Conservation (phyloP, 2,888 invertebrate genomes). For the Hirtodrosophila cameraria region DNA sequence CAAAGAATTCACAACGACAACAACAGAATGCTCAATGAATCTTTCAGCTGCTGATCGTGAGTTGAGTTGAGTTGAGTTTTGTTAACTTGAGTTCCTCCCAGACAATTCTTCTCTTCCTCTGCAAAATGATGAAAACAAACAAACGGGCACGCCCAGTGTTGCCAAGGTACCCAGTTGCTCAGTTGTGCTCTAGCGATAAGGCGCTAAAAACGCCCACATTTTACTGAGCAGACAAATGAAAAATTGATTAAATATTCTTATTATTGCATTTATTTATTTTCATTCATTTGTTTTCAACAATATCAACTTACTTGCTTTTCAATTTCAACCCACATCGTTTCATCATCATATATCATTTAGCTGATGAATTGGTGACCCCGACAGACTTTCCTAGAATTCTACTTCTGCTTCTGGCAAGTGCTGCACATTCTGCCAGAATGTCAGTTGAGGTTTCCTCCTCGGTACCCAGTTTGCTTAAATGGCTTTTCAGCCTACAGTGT, state of each 20-base stretch:
- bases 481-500: too few species aligned
- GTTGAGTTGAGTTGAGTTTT: too few species aligned
- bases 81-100: too few species aligned
- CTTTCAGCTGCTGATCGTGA: constrained; percentile 39
- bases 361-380: too few species aligned
- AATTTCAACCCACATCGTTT: too few species aligned
- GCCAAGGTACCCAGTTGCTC: constrained; percentile 20
- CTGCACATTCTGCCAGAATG: too few species aligned
- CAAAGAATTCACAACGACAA: constrained; percentile 27
- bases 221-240: background rate
- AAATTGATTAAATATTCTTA: constrained; percentile 20
- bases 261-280: constrained; percentile 25
- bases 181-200: constrained; percentile 36
- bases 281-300: constrained; percentile 8
- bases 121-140: constrained; percentile 44
- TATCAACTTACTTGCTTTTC: too few species aligned
- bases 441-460: too few species aligned
- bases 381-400: too few species aligned
- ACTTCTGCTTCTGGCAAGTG: too few species aligned
- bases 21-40: constrained; percentile 53
- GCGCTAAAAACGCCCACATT: constrained; percentile 45
- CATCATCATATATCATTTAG: too few species aligned
- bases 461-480: too few species aligned
- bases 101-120: constrained; percentile 14
- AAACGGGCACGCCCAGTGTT: constrained; percentile 44